Evolutionary conservation across 2,888 invertebrate species (phyloP), one percentile per base, ranked within the genome.

Genomic region (Ptychoptera contaminata): DNA sequence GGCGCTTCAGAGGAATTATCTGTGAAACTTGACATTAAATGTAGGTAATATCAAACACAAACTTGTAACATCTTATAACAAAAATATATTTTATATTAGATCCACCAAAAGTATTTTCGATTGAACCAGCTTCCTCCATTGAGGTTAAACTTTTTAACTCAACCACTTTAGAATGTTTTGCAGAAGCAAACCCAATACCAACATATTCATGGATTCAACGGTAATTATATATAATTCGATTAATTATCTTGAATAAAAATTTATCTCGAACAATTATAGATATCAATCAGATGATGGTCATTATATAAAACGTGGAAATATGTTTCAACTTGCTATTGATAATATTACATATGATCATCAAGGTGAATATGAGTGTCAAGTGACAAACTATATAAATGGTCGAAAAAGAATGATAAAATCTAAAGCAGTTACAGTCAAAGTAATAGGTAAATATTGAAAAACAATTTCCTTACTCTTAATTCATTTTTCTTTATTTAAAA

Each of bases 331-430:
- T 48, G 76, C 82, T 55, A 77, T 90, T 39, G 76, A 79, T 54
- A 90, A 90, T 62, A 84, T 87, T 37, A 86, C 87, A 2, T 90
- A 88, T 61, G 79, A 82, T 51, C 84, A 82, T 60, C 87, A 88
- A 59, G 90, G 90, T 4, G 80, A 84, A 56, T 90, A 88, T 65
- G 79, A 83, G 51, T 90, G 90, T 61, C 76, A 84, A 40, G 88
- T 87, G 6, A 77, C 80, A 54, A 90, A 88, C 64, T 77, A 79
- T 55, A 88, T 90, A 51, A 82, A 82, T 55, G 79, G 82, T 6
- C 77, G 79, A 54, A 81, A 87, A 55, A 70, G 86, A 49, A 71
- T 73, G 48, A 74, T 73, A 50, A 55, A 61, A 50, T 66, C 87
- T 43, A 83, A 84, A 53, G 76, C 85, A 1, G 76, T 88, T 49